Conservation (phyloP, 2,888 invertebrate genomes). For the Acheta domesticus region DNA sequence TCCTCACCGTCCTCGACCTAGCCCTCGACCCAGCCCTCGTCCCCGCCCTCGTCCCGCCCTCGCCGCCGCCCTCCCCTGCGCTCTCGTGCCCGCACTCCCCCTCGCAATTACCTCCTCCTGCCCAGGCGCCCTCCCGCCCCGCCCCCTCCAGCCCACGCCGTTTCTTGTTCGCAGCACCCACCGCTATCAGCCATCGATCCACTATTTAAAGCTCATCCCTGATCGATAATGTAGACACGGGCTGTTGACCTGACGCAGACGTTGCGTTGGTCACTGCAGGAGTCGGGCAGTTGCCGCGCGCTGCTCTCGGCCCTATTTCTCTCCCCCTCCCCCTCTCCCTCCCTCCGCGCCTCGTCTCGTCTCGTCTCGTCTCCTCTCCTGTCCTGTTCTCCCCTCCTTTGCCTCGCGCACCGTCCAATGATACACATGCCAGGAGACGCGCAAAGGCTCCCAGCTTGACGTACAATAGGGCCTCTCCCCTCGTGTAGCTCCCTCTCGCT, state of each 20-base stretch:
- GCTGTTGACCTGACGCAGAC: slow-evolving; percentile 18
- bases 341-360: background rate
- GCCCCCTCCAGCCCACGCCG: background rate
- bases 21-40: too few relatives aligned
- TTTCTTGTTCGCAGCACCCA: background rate
- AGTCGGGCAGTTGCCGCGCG: background rate
- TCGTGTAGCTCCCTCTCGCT: background rate
- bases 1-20: too few relatives aligned
- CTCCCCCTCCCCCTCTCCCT: background rate
- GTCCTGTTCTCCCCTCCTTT: background rate
- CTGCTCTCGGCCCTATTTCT: background rate
- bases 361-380: background rate
- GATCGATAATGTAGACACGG: slow-evolving; percentile 18
- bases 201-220: slow-evolving; percentile 18
- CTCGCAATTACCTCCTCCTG: background rate
- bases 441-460: background rate
- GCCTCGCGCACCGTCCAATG: slow-evolving; percentile 4
- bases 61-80: background rate
- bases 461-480: slow-evolving; percentile 18
- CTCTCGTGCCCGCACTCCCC: background rate
- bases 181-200: background rate
- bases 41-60: background rate
- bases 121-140: background rate
- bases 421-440: slow-evolving; percentile 10
- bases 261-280: slow-evolving; percentile 1